Evolutionary conservation across 2,888 invertebrate genomes (phyloP).

Genomic region (Stratiomys singularior): DNA sequence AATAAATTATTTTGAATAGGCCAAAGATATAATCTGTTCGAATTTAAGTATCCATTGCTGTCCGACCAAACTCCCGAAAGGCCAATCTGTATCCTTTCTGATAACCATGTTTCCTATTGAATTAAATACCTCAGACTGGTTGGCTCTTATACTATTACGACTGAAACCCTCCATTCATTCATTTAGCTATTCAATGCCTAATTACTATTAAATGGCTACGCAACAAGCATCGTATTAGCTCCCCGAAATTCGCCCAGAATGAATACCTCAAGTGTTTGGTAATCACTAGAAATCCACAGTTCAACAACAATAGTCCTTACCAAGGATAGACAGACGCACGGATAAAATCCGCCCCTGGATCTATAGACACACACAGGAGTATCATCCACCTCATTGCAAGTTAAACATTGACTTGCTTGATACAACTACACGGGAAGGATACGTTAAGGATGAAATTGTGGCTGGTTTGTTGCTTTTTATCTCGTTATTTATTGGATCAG

Average conservation of each 20-base stretch:
- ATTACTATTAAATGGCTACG: conserved; percentile 56
- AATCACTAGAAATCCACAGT: conserved; percentile 43
- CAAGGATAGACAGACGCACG: no score
- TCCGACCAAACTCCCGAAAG: no score
- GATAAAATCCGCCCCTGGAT: no score
- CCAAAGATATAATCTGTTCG: no score
- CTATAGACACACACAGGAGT: neutral
- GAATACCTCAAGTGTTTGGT: conserved; percentile 49
- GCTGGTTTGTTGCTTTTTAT: conserved; percentile 11
- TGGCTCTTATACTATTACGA: neutral
- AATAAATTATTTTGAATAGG: no score
- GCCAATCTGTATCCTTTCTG: conserved; percentile 11
- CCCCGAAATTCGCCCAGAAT: conserved; percentile 13
- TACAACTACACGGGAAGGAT: neutral
- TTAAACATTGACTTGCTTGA: neutral
- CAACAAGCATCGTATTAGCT: conserved; percentile 53
- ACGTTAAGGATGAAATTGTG: neutral
- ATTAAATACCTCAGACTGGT: conserved; percentile 2
- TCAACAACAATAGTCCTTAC: neutral
- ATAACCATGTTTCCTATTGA: neutral
- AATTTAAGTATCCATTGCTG: no score
- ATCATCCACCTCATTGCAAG: neutral
- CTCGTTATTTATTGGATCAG: neutral
- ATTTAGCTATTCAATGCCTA: conserved; percentile 52
- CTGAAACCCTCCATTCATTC: no score